Percentiles rank a stretch among this genome's conserved stretches.
phyloP scores from a whole-genome alignment of 2,888 invertebrate genomes.

The Ichneumon xanthorius region DNA sequence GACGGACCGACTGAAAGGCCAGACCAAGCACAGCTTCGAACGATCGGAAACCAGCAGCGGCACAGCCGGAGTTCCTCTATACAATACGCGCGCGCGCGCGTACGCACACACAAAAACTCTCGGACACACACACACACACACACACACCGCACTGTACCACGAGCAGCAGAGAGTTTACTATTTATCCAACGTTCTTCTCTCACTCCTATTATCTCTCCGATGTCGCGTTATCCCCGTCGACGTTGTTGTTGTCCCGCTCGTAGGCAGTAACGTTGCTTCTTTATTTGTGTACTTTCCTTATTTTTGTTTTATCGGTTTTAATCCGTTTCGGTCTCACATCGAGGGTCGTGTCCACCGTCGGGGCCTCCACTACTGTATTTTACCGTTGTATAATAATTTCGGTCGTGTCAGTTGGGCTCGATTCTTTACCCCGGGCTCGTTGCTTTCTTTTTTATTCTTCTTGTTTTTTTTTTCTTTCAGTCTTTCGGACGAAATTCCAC shows the following conservation, averaged over 20 bases:
- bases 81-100: constrained; percentile 16
- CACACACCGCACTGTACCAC: not conserved
- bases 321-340: not conserved
- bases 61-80: constrained; percentile 27
- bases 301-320: not conserved
- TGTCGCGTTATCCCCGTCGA: not conserved
- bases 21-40: constrained; percentile 69
- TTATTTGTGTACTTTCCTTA: not conserved
- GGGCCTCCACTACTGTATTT: constrained; percentile 14
- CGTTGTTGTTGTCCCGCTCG: constrained; percentile 2
- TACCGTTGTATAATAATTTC: constrained; percentile 25
- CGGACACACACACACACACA: not conserved
- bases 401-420: not conserved
- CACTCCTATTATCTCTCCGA: constrained; percentile 5
- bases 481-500: constrained; percentile 8
- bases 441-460: constrained; percentile 7
- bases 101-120: constrained; percentile 6
- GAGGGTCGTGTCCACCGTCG: constrained; percentile 5
- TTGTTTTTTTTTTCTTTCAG: not conserved
- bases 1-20: constrained; percentile 64
- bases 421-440: not conserved
- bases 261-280: constrained; percentile 1
- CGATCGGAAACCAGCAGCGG: constrained; percentile 56
- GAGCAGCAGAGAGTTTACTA: constrained; percentile 12
- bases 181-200: constrained; percentile 19